Evolutionary conservation across 2,797 vertebrate species (phyloP).

Genomic region (Propithecus perrieri): DNA sequence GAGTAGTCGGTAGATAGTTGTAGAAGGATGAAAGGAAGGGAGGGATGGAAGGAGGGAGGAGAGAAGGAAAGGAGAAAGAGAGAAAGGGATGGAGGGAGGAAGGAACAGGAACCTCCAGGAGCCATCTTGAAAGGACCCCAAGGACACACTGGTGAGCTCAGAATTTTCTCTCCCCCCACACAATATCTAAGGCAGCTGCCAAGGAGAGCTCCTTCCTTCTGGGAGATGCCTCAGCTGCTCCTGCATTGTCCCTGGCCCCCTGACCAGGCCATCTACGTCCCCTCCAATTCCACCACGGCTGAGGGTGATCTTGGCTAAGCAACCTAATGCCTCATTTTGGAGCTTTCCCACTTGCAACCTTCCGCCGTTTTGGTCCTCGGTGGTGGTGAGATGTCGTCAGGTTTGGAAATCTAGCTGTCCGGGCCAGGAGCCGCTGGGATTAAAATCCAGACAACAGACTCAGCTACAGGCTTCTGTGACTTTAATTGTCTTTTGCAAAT

Average conservation of each 20-base stretch:
- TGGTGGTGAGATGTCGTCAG: neutral
- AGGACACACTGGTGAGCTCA: fast-evolving
- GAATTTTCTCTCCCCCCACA: neutral
- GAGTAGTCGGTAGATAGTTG: neutral
- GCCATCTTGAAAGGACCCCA: neutral
- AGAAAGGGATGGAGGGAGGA: neutral
- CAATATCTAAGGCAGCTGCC: neutral
- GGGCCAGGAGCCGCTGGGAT: neutral
- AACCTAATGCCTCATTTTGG: neutral
- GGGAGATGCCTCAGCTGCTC: neutral
- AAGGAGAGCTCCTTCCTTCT: neutral
- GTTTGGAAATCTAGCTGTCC: neutral
- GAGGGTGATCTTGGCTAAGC: fast-evolving
- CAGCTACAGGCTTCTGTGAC: neutral
- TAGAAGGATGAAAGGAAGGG: too few relatives aligned
- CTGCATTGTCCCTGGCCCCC: neutral
- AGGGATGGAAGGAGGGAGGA: too few relatives aligned
- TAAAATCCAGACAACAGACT: neutral
- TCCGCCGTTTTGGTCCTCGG: neutral
- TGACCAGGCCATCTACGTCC: neutral
- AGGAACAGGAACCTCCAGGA: fast-evolving
- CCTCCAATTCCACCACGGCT: neutral
- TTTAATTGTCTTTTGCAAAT: neutral
- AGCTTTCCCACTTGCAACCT: too few relatives aligned
- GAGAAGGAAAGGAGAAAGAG: too few relatives aligned